Base-by-base conservation (phyloP, 2,888 invertebrate genomes). In the Desoria tigrina region DNA sequence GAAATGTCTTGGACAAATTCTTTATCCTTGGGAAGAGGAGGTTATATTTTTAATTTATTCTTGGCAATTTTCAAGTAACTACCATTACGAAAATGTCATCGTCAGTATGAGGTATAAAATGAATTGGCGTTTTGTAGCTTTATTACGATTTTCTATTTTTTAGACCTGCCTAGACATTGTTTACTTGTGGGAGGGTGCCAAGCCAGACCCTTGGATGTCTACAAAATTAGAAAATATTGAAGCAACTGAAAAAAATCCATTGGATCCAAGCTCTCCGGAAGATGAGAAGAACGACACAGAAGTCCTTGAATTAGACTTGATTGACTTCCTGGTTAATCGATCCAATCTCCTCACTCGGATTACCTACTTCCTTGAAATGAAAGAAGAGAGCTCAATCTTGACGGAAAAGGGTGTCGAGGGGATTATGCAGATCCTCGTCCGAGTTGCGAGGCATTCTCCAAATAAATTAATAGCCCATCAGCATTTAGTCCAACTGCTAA, bases 241-340 rank as follows among this genome's bases (percentile, higher is more conserved):
- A 7, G 4, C 11, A 11, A 7, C 45, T 6, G 2, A 9, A 85
- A 77, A 84, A 84, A 72, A 79, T 83, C 65, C 85, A 86, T 74
- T 78, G 81, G 83, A 50, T 82, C 81, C 76, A 79, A 79, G 81
- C 0, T 80, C 80, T 11, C 84, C 85, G 72, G 84, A 85, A 61
- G 82, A 82, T 61, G 89, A 89, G 65, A 83, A 92, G 72, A 92
- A 91, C 78, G 95, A 96, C 81, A 89, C 89, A 78, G 90, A 94
- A 79, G 81, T 95, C 61, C 88, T 90, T 9, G 91, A 92, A 82
- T 84, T 88, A 32, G 93, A 95, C 83, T 82, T 94, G 3, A 84
- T 93, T 42, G 84, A 87, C 28, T 71, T 73, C 67, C 32, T 68
- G 51, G 72, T 73, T 2, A 49, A 61, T 7, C 59, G 73, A 9